Percentiles rank a stretch among this genome's conserved stretches.
These are phyloP conservation scores for Parasteatoda lunata DNA, from an alignment of 2,888 invertebrate species.

Conservation along the genomic window DNA sequence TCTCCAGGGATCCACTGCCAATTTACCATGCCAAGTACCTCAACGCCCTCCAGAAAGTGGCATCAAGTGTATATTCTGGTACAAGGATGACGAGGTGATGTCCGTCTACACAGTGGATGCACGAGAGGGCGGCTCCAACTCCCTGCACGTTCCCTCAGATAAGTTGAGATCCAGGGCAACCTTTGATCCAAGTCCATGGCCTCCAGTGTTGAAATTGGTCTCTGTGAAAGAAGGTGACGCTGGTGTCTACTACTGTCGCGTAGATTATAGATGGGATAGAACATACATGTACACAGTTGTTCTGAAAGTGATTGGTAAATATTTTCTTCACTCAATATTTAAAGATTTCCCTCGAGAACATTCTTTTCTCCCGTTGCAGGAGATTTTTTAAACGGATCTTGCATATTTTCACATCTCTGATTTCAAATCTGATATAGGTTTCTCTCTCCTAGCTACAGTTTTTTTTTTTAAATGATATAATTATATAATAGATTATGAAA, in stretches of 20 bases:
- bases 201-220: slow-evolving; percentile 51
- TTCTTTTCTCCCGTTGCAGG: no score
- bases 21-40: slow-evolving; percentile 60
- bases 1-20: slow-evolving; percentile 42
- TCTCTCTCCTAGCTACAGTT: no score
- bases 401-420: no score
- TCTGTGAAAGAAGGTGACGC: slow-evolving; percentile 61
- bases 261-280: slow-evolving; percentile 67
- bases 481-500: no score
- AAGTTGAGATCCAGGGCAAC: slow-evolving; percentile 34
- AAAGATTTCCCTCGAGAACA: no score
- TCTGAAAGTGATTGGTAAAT: slow-evolving; percentile 67
- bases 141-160: slow-evolving; percentile 57
- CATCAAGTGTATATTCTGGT: slow-evolving; percentile 66
- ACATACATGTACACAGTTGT: slow-evolving; percentile 67
- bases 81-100: slow-evolving; percentile 67
- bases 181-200: slow-evolving; percentile 61
- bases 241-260: slow-evolving; percentile 68
- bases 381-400: no score
- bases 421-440: no score
- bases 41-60: slow-evolving; percentile 61
- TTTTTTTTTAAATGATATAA: no score
- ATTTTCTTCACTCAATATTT: no score
- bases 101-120: slow-evolving; percentile 66
- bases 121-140: slow-evolving; percentile 46